phyloP scores from a whole-genome alignment of 2,797 vertebrate genomes.

The Sebastes hopkinsi region DNA sequence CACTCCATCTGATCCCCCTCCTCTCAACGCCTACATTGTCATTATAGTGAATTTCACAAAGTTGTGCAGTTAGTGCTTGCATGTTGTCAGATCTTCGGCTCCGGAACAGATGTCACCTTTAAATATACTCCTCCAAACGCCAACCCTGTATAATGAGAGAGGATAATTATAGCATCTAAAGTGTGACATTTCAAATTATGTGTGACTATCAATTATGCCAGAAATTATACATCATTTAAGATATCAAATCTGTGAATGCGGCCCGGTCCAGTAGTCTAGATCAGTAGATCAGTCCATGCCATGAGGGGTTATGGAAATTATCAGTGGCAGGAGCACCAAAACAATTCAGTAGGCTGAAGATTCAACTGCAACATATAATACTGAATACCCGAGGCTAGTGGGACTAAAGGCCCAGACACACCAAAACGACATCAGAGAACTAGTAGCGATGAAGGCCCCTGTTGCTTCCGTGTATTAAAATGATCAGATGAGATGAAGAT shows the following conservation, averaged over 20 bases:
- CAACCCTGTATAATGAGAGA: neutral
- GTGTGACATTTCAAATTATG: neutral
- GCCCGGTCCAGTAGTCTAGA: neutral
- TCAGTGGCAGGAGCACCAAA: neutral
- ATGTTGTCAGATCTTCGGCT: constrained; percentile 1
- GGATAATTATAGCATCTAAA: neutral
- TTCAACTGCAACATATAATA: neutral
- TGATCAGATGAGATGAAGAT: no score
- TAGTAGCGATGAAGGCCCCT: no score
- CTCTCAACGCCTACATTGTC: neutral
- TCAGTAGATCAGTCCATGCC: neutral
- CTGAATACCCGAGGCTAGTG: neutral
- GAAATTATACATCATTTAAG: neutral
- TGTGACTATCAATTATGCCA: neutral
- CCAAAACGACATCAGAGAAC: no score
- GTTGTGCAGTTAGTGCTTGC: neutral
- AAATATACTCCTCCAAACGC: neutral
- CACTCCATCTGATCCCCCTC: constrained; percentile 12
- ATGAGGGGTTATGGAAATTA: neutral
- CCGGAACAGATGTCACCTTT: neutral
- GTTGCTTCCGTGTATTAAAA: accelerated
- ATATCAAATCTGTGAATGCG: neutral
- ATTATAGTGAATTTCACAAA: neutral
- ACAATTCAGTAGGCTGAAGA: neutral
- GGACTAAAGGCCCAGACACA: no score